Evolutionary conservation across 2,888 invertebrate genomes (phyloP).

Genomic region (Tipula helvola): DNA sequence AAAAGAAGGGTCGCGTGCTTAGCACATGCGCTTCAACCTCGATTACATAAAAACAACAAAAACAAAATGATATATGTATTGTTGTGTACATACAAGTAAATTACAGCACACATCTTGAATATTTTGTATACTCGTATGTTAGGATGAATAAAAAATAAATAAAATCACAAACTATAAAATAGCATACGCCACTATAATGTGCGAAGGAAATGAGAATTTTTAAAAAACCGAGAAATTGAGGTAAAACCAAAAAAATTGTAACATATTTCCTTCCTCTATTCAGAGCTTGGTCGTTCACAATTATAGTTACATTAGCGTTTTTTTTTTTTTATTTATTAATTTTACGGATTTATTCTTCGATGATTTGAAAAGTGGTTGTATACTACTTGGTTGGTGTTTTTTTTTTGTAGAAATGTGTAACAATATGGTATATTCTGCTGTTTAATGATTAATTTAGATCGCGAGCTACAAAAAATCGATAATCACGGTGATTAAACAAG

Average conservation of each 20-base stretch:
- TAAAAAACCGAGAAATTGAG: not conserved
- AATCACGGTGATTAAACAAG: not conserved
- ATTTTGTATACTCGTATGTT: not conserved
- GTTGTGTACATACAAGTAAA: not conserved
- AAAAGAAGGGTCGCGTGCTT: slow-evolving; percentile 10
- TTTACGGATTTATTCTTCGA: not conserved
- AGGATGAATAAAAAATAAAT: not conserved
- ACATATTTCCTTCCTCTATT: not conserved
- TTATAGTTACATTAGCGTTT: not conserved
- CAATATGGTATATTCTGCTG: not conserved
- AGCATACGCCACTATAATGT: not conserved
- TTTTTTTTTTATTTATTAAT: not conserved
- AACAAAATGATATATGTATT: not conserved
- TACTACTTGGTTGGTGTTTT: not conserved
- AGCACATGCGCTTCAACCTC: slow-evolving; percentile 10
- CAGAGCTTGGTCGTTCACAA: not conserved
- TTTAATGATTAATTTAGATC: not conserved
- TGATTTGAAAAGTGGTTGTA: not conserved
- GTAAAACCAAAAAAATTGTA: not conserved
- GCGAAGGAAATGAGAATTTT: not conserved
- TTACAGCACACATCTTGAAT: not conserved
- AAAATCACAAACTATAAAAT: not conserved
- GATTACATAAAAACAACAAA: not conserved
- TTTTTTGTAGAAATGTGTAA: not conserved
- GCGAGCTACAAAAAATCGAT: not conserved